Conservation (phyloP, 2,888 invertebrate species). For the Hesperia comma region DNA sequence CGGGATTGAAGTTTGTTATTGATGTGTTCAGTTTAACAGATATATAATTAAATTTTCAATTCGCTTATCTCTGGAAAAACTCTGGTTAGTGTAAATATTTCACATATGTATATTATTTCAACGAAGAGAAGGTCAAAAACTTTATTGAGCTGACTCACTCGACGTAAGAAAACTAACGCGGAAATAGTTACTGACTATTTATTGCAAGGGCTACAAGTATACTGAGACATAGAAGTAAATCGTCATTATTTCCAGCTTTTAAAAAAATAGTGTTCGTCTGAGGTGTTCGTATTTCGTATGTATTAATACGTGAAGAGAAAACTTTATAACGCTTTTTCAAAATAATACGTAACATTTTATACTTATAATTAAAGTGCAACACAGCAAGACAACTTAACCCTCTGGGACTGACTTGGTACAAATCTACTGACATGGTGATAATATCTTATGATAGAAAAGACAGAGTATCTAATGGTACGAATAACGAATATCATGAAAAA, state of each 20-base stretch:
- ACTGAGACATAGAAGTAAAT: slow-evolving; percentile 23
- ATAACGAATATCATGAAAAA: no score
- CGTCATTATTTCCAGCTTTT: slow-evolving; percentile 22
- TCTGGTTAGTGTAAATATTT: slow-evolving; percentile 1
- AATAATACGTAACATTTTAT: no score
- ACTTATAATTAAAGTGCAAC: no score
- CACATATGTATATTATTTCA: slow-evolving; percentile 11
- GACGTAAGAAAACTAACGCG: slow-evolving; percentile 31
- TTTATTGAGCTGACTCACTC: slow-evolving; percentile 27
- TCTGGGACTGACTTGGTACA: no score
- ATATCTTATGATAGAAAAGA: no score
- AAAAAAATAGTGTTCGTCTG: no score
- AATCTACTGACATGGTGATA: no score
- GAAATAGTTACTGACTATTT: slow-evolving; percentile 26
- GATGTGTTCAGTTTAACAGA: not conserved
- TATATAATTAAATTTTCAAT: not conserved
- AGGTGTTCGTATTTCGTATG: no score
- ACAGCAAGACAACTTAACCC: no score
- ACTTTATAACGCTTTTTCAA: no score
- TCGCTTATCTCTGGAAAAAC: slow-evolving; percentile 6
- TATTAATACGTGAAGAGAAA: no score
- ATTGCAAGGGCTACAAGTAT: slow-evolving; percentile 6
- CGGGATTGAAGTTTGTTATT: not conserved
- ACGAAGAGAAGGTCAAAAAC: slow-evolving; percentile 22
- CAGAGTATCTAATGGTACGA: no score